These are phyloP conservation scores for Drosophila atripex DNA, from an alignment of 2,888 invertebrate genomes.

Conservation along the genomic window DNA sequence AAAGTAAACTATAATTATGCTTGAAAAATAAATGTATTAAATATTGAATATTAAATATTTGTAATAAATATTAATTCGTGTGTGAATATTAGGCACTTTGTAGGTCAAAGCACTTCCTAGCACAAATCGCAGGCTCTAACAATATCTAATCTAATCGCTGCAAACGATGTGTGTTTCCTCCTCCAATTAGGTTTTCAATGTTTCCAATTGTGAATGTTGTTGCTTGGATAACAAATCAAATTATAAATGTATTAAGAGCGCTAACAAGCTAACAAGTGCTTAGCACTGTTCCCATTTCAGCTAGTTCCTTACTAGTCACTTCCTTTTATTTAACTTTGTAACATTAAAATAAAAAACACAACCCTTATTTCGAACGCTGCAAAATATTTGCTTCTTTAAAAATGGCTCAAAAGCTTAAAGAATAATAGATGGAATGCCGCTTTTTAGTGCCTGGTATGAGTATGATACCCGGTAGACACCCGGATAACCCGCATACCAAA, in stretches of 20 bases:
- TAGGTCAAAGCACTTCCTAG: conserved; percentile 22
- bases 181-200: conserved; percentile 61
- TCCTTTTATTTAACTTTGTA: too few species aligned
- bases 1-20: neutral
- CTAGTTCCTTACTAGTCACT: too few species aligned
- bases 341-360: too few species aligned
- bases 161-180: conserved; percentile 42
- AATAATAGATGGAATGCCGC: conserved; percentile 1
- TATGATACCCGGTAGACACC: conserved; percentile 3
- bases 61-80: neutral
- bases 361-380: neutral
- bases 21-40: neutral
- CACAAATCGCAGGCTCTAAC: conserved; percentile 22
- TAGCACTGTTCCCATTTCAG: neutral
- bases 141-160: conserved; percentile 69
- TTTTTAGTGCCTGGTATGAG: conserved; percentile 12
- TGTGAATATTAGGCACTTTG: conserved; percentile 16
- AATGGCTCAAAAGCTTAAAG: neutral
- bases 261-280: conserved; percentile 12
- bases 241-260: conserved; percentile 4
- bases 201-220: conserved; percentile 26
- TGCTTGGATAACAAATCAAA: conserved; percentile 36
- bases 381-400: neutral
- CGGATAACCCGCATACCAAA: neutral
- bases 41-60: neutral